phyloP scores from a whole-genome alignment of 2,797 vertebrate species.

The Salarias fasciatus region DNA sequence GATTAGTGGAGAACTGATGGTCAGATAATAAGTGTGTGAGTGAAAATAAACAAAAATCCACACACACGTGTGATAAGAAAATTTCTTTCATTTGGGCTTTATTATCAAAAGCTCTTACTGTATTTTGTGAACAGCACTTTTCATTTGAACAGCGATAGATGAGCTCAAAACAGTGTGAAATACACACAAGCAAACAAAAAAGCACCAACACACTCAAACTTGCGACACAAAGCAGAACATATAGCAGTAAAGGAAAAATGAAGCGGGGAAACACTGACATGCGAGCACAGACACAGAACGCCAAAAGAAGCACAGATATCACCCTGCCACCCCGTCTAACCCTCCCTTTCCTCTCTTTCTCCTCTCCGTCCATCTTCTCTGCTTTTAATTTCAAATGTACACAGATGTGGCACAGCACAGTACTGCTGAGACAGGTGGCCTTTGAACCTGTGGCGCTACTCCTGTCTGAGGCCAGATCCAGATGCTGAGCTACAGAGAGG shows the following conservation, averaged over 20 bases:
- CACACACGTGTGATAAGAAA: constrained; percentile 1
- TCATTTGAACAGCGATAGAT: neutral
- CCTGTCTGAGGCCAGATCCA: constrained; percentile 51
- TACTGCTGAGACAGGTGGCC: constrained; percentile 39
- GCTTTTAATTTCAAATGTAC: constrained; percentile 31
- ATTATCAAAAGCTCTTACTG: constrained; percentile 2
- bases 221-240: constrained; percentile 3
- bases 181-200: constrained; percentile 36
- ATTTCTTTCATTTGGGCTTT: neutral
- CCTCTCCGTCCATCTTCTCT: constrained; percentile 19
- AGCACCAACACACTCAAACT: constrained; percentile 27
- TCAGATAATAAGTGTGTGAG: constrained; percentile 12
- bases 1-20: constrained; percentile 30
- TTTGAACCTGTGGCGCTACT: constrained; percentile 33
- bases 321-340: constrained; percentile 26
- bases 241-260: constrained; percentile 30
- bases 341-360: neutral
- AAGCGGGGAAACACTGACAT: constrained; percentile 58
- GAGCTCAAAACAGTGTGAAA: neutral
- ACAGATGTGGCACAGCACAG: constrained; percentile 29
- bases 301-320: constrained; percentile 29
- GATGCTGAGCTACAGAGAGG: constrained; percentile 58
- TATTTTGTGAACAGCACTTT: constrained; percentile 7
- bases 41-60: constrained; percentile 1
- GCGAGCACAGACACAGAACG: constrained; percentile 52